These are phyloP conservation scores for Chrysolina haemoptera DNA, from an alignment of 2,888 invertebrate genomes.

Conservation along the genomic window DNA sequence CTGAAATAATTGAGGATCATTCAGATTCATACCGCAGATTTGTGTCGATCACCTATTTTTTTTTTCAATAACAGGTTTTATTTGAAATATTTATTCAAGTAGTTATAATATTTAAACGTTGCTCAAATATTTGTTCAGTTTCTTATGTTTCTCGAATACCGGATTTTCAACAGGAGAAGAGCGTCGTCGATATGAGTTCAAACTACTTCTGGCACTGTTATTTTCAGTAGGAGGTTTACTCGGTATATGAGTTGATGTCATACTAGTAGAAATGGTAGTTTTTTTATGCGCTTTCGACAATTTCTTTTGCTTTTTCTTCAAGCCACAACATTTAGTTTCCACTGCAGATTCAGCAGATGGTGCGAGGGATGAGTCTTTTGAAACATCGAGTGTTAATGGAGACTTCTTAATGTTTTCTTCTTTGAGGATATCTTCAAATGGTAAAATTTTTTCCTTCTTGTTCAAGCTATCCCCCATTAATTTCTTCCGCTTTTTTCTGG, in stretches of 20 bases:
- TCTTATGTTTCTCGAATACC: not conserved
- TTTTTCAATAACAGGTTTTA: no score
- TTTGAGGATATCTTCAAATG: conserved; percentile 3
- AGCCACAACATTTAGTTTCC: not conserved
- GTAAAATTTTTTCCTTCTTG: not conserved
- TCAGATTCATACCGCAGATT: no score
- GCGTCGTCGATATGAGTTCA: not conserved
- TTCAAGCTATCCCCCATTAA: not conserved
- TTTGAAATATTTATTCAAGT: not conserved
- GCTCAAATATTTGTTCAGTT: not conserved
- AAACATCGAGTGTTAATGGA: not conserved
- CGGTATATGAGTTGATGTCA: not conserved
- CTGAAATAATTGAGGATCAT: no score
- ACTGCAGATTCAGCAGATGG: not conserved
- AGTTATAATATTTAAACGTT: not conserved
- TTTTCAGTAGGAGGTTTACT: not conserved
- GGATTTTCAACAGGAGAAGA: not conserved
- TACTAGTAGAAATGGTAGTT: not conserved
- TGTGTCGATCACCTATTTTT: no score
- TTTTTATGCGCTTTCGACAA: not conserved
- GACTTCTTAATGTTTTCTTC: not conserved
- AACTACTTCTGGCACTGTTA: not conserved
- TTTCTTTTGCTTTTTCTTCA: not conserved
- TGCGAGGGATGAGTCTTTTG: not conserved
- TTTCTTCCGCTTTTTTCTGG: not conserved